Conservation (phyloP, 2,113 vertebrate genomes). For the Zosterops borbonicus region DNA sequence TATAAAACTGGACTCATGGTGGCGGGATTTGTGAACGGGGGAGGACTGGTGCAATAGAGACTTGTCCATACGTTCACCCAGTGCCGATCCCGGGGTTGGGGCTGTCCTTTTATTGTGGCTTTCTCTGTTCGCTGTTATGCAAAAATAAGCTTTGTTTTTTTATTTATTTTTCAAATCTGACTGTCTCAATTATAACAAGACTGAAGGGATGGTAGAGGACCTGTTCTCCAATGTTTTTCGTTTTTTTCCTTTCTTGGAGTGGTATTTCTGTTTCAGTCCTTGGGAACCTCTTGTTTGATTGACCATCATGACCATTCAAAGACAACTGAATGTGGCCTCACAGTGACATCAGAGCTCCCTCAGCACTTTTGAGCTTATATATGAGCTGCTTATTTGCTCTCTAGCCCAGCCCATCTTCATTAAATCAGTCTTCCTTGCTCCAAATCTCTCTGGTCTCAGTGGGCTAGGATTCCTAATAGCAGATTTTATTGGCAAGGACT, state of each 20-base stretch:
- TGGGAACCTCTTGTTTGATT: not conserved
- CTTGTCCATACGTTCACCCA: too few species aligned
- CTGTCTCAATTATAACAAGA: too few species aligned
- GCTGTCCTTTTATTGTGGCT: too few species aligned
- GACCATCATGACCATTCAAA: not conserved
- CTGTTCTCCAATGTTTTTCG: not conserved
- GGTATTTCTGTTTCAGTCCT: not conserved
- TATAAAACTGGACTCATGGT: too few species aligned
- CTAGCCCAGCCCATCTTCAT: not conserved
- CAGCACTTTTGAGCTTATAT: not conserved
- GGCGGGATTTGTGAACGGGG: too few species aligned
- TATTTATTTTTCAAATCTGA: too few species aligned
- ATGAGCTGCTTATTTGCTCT: not conserved
- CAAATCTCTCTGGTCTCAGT: not conserved
- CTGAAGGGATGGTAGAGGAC: not conserved
- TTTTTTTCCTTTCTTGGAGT: not conserved
- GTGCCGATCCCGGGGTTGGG: too few species aligned
- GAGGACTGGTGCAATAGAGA: too few species aligned
- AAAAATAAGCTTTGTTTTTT: too few species aligned
- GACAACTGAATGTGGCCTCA: not conserved
- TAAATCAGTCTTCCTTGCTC: not conserved
- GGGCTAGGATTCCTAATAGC: not conserved
- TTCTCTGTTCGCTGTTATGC: too few species aligned
- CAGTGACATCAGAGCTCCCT: not conserved
- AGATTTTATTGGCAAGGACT: not conserved